Evolutionary conservation across 2,888 invertebrate genomes (phyloP), one percentile per base, ranked within the genome.

Genomic region (Deilephila elpenor): DNA sequence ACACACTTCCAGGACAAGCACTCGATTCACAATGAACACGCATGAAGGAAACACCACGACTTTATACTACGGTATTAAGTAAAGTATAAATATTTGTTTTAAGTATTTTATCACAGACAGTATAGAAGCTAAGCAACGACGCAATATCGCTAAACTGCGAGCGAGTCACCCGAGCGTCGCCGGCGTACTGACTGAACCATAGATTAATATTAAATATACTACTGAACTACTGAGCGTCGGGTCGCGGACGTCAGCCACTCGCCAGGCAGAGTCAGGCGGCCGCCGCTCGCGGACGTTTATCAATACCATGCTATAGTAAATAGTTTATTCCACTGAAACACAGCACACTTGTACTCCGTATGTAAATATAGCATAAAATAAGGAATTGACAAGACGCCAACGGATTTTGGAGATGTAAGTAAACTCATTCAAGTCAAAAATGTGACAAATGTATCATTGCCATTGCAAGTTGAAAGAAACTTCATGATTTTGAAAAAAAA

Each of bases 151-250:
- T 51, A 61, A 19, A 51, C 73, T 72, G 67, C 83, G 71, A 71
- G 81, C 83, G 75, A 71, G 72, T 59, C 74, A 77, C 79, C 78
- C 85, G 84, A 82, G 81, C 84, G 83, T 80, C 80, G 83, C 84
- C 85, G 83, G 76, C 79, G 78, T 77, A 87, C 87, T 86, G 80
- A 87, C 87, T 86, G 80, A 77, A 53, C 25, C 25, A 25, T 25
- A 25, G 2, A 5, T 32, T 1, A 32, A 32, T 5, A 32, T 2
- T 32, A 5, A 32, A 4, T 32, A 5, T 25, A 25, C 25, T 25
- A 32, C 0, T 32, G 32, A 32, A 32, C 32, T 32, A 32, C 32
- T 32, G 61, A 53, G 51, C 56, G 56, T 29, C 11, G 32, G 7
- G 56, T 4, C 25, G 25, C 25, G 25, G 25, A 25, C 25, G 25